These are phyloP conservation scores for Notospermus geniculatus DNA, from an alignment of 1,140 invertebrate genomes.

Conservation along the genomic window DNA sequence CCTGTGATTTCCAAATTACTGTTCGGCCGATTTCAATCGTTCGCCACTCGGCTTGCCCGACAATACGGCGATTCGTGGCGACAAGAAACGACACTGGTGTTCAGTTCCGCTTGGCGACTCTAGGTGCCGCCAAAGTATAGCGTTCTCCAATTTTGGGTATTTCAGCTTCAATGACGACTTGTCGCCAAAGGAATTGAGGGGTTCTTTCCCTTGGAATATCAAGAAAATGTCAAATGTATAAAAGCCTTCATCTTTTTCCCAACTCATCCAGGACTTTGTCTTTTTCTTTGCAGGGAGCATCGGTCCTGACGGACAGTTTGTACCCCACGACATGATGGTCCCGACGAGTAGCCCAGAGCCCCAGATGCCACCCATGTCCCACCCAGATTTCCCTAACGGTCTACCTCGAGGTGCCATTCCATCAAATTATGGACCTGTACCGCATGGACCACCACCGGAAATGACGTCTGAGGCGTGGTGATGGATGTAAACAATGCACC, in stretches of 20 bases:
- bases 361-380: slow-evolving; percentile 20
- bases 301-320: slow-evolving; percentile 28
- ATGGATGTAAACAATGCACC: slow-evolving; percentile 8
- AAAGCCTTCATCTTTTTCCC: slow-evolving; percentile 8
- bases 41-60: too few relatives aligned
- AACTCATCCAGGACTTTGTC: slow-evolving; percentile 5
- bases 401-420: slow-evolving; percentile 25
- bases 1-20: too few relatives aligned
- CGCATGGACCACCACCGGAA: slow-evolving; percentile 21
- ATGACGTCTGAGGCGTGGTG: slow-evolving; percentile 32
- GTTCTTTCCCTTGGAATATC: background rate
- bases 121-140: background rate
- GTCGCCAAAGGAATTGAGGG: background rate
- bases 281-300: slow-evolving; percentile 22
- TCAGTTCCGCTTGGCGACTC: background rate
- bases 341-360: slow-evolving; percentile 29
- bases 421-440: slow-evolving; percentile 14
- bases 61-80: too few relatives aligned
- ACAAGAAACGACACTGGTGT: too few relatives aligned
- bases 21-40: too few relatives aligned
- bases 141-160: background rate
- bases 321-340: slow-evolving; percentile 29
- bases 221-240: slow-evolving; percentile 2
- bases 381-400: slow-evolving; percentile 22
- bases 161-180: background rate